Evolutionary conservation across 1,140 invertebrate genomes (phyloP).

Genomic region (Battus philenor): DNA sequence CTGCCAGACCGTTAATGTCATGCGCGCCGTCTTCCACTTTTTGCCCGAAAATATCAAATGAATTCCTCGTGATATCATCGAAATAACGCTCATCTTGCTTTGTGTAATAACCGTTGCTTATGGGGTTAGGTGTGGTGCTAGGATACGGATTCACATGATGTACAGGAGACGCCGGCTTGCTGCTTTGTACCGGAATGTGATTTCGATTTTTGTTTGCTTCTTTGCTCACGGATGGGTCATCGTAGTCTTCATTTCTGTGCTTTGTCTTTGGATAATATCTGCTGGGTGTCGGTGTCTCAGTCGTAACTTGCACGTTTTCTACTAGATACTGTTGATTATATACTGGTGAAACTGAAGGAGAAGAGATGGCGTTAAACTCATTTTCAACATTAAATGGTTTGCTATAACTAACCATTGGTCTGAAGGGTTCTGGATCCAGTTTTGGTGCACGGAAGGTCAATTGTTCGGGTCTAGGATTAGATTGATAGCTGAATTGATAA

Average conservation of each 20-base stretch:
- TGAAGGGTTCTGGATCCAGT: conserved; percentile 78
- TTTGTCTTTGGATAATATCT: conserved; percentile 68
- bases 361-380: conserved; percentile 69
- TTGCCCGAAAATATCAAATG: conserved; percentile 85
- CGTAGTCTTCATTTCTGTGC: conserved; percentile 58
- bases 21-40: conserved; percentile 77
- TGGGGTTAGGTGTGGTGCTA: conserved; percentile 78
- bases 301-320: conserved; percentile 61
- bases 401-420: conserved; percentile 80
- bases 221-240: conserved; percentile 41
- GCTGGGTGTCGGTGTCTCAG: conserved; percentile 58
- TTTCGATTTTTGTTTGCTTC: conserved; percentile 57
- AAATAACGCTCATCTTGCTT: conserved; percentile 83
- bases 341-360: conserved; percentile 50
- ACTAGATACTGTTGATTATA: conserved; percentile 64
- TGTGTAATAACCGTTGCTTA: conserved; percentile 81
- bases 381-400: conserved; percentile 76
- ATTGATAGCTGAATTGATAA: conserved; percentile 69
- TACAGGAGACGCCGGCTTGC: conserved; percentile 41
- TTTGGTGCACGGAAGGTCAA: conserved; percentile 71
- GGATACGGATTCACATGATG: conserved; percentile 53
- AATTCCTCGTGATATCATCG: conserved; percentile 86
- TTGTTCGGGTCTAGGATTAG: conserved; percentile 57
- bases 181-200: conserved; percentile 55
- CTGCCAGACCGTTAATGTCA: conserved; percentile 75